Percentiles rank a stretch among this genome's conserved stretches.
Conservation (phyloP, 2,113 vertebrate species). For the Sceloporus tristichus region DNA sequence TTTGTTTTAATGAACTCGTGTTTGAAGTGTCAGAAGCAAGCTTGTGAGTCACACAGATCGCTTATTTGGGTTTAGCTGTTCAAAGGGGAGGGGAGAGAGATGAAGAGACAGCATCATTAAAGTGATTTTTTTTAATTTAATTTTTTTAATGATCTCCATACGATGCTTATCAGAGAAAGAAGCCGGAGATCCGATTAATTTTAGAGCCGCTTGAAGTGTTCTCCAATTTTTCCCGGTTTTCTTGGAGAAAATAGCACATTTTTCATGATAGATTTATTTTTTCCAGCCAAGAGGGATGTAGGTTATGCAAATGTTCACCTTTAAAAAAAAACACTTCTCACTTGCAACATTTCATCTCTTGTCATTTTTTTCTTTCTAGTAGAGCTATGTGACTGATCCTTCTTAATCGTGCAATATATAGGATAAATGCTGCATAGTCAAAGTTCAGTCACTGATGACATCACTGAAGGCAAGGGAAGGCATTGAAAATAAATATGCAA, state of each 20-base stretch:
- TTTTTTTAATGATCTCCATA: not conserved
- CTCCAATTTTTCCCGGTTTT: not conserved
- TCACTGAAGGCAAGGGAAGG: not conserved
- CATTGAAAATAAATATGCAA: not conserved
- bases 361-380: not conserved
- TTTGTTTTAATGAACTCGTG: not conserved
- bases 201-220: not conserved
- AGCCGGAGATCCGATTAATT: not conserved
- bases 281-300: not conserved
- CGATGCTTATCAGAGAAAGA: not conserved
- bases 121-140: not conserved
- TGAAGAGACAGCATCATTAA: not conserved
- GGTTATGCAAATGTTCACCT: not conserved
- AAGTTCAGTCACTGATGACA: not conserved
- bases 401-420: not conserved
- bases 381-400: not conserved
- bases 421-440: not conserved
- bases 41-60: conserved; percentile 15
- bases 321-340: not conserved
- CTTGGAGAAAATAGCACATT: not conserved
- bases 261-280: not conserved
- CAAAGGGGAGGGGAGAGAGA: not conserved
- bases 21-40: not conserved
- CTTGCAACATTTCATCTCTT: no score
- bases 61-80: not conserved